A percentile compares a stretch with the other conserved stretches of the same genome.
These are phyloP conservation scores for Mesorhabditis belari DNA, from an alignment of 2,888 invertebrate species.

Conservation along the genomic window DNA sequence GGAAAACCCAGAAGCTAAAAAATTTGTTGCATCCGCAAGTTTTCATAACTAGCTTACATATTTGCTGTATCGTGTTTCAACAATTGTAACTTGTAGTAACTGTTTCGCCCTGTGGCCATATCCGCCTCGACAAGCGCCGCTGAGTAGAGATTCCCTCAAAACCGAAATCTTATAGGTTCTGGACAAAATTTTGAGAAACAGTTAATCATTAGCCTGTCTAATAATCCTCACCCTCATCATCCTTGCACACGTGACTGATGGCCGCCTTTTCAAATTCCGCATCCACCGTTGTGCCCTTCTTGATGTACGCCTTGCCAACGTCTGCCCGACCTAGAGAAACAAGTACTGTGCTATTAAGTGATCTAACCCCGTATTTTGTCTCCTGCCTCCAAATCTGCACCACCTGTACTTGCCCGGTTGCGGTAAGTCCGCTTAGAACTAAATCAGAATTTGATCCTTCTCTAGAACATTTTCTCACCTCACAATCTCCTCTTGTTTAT, in stretches of 20 bases:
- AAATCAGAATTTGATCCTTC: too few relatives aligned
- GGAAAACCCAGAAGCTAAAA: conserved; percentile 68
- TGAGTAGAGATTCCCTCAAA: conserved; percentile 29
- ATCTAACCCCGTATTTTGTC: not conserved
- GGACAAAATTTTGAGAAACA: not conserved
- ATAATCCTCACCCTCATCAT: conserved; percentile 13
- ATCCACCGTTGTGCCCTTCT: conserved; percentile 83
- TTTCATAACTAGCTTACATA: not conserved
- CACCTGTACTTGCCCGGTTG: too few relatives aligned
- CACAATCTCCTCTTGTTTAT: not conserved
- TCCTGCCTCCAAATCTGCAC: not conserved
- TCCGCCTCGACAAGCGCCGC: conserved; percentile 63
- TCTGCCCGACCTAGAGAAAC: conserved; percentile 27
- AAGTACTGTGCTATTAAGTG: too few relatives aligned
- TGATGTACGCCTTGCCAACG: conserved; percentile 65
- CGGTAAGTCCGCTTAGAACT: too few relatives aligned
- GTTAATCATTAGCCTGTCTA: not conserved
- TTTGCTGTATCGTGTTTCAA: conserved; percentile 69
- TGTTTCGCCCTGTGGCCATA: conserved; percentile 78
- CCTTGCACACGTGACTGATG: conserved; percentile 37
- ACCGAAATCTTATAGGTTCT: not conserved
- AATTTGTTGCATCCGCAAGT: not conserved
- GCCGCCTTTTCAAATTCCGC: conserved; percentile 64
- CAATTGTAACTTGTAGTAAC: conserved; percentile 87
- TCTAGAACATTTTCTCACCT: not conserved